Base-by-base conservation (phyloP, 2,888 invertebrate genomes). In the Oegoconia quadripuncta region DNA sequence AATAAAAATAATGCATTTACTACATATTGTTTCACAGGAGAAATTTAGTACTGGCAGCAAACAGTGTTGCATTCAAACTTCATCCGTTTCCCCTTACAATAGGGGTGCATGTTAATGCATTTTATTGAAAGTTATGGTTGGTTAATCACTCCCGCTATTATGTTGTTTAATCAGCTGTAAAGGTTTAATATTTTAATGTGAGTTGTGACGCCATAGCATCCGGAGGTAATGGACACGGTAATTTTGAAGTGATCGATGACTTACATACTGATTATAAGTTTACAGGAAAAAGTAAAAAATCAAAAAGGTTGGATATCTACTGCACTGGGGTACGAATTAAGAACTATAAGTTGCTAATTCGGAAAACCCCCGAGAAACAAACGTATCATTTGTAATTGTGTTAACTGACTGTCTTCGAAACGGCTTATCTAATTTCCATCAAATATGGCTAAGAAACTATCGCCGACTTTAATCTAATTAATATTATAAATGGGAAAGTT, bases 111-210 rank as follows among this genome's bases (percentile, higher is more conserved):
- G 3, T 22, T 22, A 22, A 5, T 22, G 6, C 7, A 22, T 3
- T 22, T 22, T 22, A 9, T 8, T 12, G 32, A 13, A 12, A 32
- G 23, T 30, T 36, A 13, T 26, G 35, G n/a, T 35, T 35, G 28
- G 14, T 6, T 26, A 13, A 27, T 35, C 35, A 45, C 48, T 48
- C 32, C 44, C 47, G 42, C 53, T 59, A 69, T 75, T 67, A 65
- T 44, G 42, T 29, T 69, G 77, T 79, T 72, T 72, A 71, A 73
- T 74, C 80, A 80, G 69, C 66, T 72, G 78, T 65, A 46, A 61
- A 46, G 48, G 50, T 52, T 61, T 64, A 69, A 67, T 68, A 65
- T 67, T 70, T 64, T 51, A 63, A 59, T 56, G 50, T 55, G 49
- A 47, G 44, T 42, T 34, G 42, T 50, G 57, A 58, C 61, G 59